These are phyloP conservation scores for Bradypodion pumilum DNA, from an alignment of 2,797 vertebrate species.

Conservation along the genomic window DNA sequence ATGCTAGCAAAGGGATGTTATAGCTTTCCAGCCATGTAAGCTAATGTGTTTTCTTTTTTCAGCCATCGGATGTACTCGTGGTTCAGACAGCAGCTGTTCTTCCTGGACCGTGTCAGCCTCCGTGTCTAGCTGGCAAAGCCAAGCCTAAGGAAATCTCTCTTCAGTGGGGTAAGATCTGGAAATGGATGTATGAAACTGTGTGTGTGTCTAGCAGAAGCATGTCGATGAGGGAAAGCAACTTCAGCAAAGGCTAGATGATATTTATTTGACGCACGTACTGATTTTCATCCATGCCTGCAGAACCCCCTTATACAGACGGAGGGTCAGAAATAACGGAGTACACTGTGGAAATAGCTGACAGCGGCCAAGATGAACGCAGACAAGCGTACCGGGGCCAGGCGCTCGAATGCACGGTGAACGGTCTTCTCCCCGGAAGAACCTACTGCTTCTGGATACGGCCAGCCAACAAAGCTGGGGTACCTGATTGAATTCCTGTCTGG, in stretches of 20 bases:
- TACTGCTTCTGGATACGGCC: slow-evolving; percentile 79
- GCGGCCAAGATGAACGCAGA: slow-evolving; percentile 56
- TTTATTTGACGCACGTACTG: no score
- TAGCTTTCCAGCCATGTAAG: not conserved
- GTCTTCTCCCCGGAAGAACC: slow-evolving; percentile 70
- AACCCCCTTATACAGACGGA: slow-evolving; percentile 67
- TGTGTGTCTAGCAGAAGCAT: not conserved
- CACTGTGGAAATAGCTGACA: slow-evolving; percentile 70
- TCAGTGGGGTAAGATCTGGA: slow-evolving; percentile 76
- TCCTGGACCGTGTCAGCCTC: slow-evolving; percentile 68
- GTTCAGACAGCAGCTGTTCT: slow-evolving; percentile 75
- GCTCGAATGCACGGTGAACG: slow-evolving; percentile 63
- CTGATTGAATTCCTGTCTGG: not conserved
- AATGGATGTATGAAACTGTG: not conserved
- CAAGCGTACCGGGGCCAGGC: slow-evolving; percentile 70
- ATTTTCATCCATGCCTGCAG: slow-evolving; percentile 50
- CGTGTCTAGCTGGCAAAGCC: slow-evolving; percentile 65
- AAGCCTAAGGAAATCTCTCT: slow-evolving; percentile 74
- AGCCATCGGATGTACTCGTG: slow-evolving; percentile 76
- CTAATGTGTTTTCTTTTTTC: slow-evolving; percentile 36
- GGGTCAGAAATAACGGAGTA: slow-evolving; percentile 71
- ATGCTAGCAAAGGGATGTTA: not conserved
- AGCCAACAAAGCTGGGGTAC: slow-evolving; percentile 74
- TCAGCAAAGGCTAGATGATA: not conserved
- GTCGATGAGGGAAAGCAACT: not conserved